Conservation (phyloP, 1,140 invertebrate genomes). For the Magallana gigas region DNA sequence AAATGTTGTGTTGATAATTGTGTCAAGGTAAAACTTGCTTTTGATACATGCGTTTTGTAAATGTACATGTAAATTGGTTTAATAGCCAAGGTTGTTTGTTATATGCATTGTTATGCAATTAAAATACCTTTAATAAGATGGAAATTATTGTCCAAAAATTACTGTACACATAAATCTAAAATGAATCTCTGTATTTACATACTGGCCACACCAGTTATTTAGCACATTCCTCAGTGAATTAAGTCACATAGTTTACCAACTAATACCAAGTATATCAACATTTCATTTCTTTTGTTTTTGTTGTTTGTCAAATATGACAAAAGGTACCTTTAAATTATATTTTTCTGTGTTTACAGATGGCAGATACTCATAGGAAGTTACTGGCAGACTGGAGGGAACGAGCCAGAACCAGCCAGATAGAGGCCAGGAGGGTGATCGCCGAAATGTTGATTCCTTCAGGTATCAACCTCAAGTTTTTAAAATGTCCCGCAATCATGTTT, state of each 20-base stretch:
- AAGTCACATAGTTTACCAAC: no score
- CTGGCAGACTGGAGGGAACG: constrained; percentile 74
- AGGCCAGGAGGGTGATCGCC: constrained; percentile 76
- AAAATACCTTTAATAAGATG: no score
- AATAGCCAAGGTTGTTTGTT: not conserved
- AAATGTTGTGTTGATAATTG: constrained; percentile 74
- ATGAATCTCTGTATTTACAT: no score
- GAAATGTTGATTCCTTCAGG: constrained; percentile 78
- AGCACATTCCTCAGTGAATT: no score
- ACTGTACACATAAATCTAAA: no score
- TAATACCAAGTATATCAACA: no score
- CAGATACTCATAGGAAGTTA: constrained; percentile 69
- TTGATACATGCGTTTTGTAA: not conserved
- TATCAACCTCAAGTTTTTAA: constrained; percentile 42
- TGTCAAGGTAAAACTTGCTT: constrained; percentile 66
- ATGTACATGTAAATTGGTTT: not conserved
- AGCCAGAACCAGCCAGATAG: constrained; percentile 69
- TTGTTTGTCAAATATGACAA: no score
- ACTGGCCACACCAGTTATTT: no score
- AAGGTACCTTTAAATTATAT: not conserved
- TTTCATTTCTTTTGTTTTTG: no score
- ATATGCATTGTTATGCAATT: not conserved
- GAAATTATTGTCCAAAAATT: no score
- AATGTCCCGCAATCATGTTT: no score
- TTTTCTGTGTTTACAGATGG: constrained; percentile 65